Conservation (phyloP, 2,888 invertebrate species). For the Oxytorus armatus region DNA sequence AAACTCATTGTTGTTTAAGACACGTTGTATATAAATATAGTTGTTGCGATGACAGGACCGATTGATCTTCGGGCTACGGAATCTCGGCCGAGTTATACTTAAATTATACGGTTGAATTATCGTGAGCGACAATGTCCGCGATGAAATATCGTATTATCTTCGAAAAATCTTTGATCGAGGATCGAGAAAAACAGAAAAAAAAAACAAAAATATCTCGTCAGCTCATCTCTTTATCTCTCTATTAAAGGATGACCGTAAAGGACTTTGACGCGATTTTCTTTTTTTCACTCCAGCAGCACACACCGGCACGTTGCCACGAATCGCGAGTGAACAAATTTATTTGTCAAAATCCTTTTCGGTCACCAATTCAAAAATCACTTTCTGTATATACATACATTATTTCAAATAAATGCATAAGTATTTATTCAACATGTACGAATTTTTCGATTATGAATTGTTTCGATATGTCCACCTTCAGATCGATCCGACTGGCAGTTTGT, state of each 20-base stretch:
- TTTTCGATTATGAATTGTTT: conserved; percentile 44
- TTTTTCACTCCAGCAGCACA: not conserved
- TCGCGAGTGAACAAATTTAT: conserved; percentile 32
- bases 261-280: conserved; percentile 28
- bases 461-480: conserved; percentile 21
- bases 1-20: conserved; percentile 63
- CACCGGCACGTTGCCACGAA: no score
- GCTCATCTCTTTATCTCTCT: conserved; percentile 50
- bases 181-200: conserved; percentile 22
- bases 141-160: conserved; percentile 8
- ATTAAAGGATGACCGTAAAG: conserved; percentile 40
- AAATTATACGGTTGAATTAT: conserved; percentile 39
- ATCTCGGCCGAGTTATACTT: conserved; percentile 15
- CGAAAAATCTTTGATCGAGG: conserved; percentile 46
- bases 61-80: conserved; percentile 17
- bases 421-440: conserved; percentile 64
- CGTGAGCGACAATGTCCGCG: no score
- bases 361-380: conserved; percentile 49
- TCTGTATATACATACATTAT: conserved; percentile 67
- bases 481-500: conserved; percentile 26
- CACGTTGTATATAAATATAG: conserved; percentile 37
- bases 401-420: conserved; percentile 70
- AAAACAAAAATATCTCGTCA: conserved; percentile 5
- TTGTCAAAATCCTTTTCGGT: conserved; percentile 25
- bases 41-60: conserved; percentile 39